Evolutionary conservation across 1,140 invertebrate genomes (phyloP).

Genomic region (Heliconius hewitsoni): DNA sequence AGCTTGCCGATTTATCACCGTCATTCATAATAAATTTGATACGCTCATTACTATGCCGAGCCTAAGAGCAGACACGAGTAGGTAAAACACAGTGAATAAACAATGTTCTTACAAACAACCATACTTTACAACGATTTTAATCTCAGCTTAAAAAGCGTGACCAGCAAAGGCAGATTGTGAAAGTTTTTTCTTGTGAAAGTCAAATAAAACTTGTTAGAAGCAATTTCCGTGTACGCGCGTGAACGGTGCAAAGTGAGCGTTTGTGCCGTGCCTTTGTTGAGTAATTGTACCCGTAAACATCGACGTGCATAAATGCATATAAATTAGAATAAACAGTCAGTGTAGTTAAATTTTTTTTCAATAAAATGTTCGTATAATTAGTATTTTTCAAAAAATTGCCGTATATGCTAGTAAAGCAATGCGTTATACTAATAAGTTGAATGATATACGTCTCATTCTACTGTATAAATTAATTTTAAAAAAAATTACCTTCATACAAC

Average conservation of each 20-base stretch:
- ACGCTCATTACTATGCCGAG: slow-evolving; percentile 31
- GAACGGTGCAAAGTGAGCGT: slow-evolving; percentile 32
- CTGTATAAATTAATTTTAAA: too few species aligned
- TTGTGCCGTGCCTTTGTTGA: slow-evolving; percentile 34
- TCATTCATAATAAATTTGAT: slow-evolving; percentile 40
- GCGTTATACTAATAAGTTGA: too few species aligned
- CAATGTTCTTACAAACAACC: slow-evolving; percentile 44
- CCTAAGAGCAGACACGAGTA: slow-evolving; percentile 21
- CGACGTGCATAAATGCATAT: slow-evolving; percentile 6
- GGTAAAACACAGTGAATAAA: slow-evolving; percentile 42
- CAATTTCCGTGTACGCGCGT: slow-evolving; percentile 65
- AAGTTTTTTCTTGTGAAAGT: slow-evolving; percentile 72
- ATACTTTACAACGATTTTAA: slow-evolving; percentile 62
- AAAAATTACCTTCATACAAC: too few species aligned
- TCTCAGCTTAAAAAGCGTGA: slow-evolving; percentile 56
- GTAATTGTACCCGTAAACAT: slow-evolving; percentile 35
- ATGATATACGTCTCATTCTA: too few species aligned
- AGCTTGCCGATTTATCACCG: slow-evolving; percentile 39
- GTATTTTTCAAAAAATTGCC: too few species aligned
- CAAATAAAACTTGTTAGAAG: slow-evolving; percentile 77
- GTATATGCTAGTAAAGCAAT: too few species aligned
- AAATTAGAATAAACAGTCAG: background rate
- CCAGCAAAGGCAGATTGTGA: slow-evolving; percentile 72
- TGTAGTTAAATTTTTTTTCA: background rate
- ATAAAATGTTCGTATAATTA: background rate